Evolutionary conservation across 2,113 vertebrate genomes (phyloP).

Genomic region (Aramus guarauna): DNA sequence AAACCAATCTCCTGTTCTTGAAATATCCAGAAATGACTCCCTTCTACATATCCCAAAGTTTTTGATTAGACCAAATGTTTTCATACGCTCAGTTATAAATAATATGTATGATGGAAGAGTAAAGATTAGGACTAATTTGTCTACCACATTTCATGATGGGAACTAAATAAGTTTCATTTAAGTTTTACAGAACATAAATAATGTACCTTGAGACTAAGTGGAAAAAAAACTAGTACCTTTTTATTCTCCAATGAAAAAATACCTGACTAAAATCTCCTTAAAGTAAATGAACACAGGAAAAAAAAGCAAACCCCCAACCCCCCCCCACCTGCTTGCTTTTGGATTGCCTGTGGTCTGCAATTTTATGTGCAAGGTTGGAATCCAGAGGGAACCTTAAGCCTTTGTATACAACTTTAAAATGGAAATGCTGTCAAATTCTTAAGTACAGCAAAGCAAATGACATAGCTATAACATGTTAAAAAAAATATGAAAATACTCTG

Average conservation of each 20-base stretch:
- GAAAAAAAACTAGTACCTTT: background rate
- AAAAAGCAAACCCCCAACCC: background rate
- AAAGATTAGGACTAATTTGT: background rate
- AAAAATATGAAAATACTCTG: slow-evolving; percentile 69
- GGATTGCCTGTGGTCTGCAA: background rate
- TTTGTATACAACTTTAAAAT: slow-evolving; percentile 36
- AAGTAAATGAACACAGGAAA: background rate
- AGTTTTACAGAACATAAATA: background rate
- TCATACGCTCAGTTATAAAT: background rate
- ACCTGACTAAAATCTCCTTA: background rate
- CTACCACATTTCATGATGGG: background rate
- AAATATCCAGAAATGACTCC: background rate
- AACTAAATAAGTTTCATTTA: background rate
- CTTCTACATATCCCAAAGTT: background rate
- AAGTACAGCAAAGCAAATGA: slow-evolving; percentile 48
- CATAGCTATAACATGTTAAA: slow-evolving; percentile 35
- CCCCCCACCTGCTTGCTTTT: background rate
- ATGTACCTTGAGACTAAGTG: background rate
- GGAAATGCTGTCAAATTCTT: slow-evolving; percentile 55
- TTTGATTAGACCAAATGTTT: background rate
- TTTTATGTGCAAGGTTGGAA: slow-evolving; percentile 1
- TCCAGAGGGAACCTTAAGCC: slow-evolving; percentile 26
- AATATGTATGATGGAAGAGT: background rate
- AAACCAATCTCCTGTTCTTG: background rate
- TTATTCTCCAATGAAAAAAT: background rate